phyloP scores from a whole-genome alignment of 1,140 invertebrate genomes.

The Lordiphosa clarofinis region DNA sequence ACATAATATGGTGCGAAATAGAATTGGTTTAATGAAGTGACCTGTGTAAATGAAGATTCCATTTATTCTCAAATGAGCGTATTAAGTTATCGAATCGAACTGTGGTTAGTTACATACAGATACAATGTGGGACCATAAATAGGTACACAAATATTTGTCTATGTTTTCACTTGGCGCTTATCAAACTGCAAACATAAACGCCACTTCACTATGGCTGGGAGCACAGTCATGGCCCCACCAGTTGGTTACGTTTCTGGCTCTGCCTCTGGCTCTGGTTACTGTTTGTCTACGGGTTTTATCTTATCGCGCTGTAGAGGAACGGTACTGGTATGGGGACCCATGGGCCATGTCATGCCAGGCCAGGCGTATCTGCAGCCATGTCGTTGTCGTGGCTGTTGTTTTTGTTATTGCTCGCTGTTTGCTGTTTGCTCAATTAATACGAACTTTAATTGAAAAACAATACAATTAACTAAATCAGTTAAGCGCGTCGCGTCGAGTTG shows the following conservation, averaged over 20 bases:
- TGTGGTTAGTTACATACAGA: not conserved
- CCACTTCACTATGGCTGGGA: conserved; percentile 19
- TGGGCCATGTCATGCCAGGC: conserved; percentile 31
- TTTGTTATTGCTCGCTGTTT: conserved; percentile 1
- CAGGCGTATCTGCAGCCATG: conserved; percentile 18
- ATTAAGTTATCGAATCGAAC: no score
- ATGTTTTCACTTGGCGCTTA: conserved; percentile 60
- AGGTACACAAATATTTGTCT: conserved; percentile 65
- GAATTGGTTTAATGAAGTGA: no score
- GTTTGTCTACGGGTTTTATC: conserved; percentile 50
- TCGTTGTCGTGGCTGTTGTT: not conserved
- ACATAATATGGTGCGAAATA: no score
- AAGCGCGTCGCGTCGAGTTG: conserved; percentile 51
- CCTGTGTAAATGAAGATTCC: no score
- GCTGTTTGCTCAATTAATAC: conserved; percentile 74
- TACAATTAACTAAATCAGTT: conserved; percentile 78
- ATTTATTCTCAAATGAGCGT: no score
- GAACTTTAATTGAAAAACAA: conserved; percentile 77
- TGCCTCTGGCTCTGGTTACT: conserved; percentile 21
- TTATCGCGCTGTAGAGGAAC: conserved; percentile 24
- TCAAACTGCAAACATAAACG: conserved; percentile 58
- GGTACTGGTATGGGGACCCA: conserved; percentile 8
- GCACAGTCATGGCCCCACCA: conserved; percentile 10
- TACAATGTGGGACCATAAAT: conserved; percentile 31
- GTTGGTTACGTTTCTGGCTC: conserved; percentile 5